These are phyloP conservation scores for Crocuta crocuta DNA, from an alignment of 2,113 vertebrate species.

Conservation along the genomic window DNA sequence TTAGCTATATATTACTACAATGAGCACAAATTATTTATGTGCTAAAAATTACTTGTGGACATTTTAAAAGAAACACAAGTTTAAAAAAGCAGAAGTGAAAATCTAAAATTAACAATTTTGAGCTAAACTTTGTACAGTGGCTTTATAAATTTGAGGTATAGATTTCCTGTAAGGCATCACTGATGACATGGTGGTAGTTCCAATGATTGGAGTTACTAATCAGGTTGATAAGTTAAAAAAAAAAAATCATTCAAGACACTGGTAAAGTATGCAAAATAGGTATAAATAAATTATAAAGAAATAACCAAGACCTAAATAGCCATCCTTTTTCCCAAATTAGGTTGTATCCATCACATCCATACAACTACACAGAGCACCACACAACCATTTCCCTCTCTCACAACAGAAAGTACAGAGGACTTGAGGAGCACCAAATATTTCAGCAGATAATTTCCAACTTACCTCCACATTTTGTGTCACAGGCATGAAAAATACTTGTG, in stretches of 20 bases:
- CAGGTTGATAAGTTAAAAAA: background rate
- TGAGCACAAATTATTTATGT: background rate
- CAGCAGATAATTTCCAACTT: background rate
- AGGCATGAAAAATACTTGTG: constrained; percentile 91
- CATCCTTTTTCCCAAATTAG: background rate
- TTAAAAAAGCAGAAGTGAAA: constrained; percentile 51
- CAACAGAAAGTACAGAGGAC: background rate
- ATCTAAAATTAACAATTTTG: constrained; percentile 38
- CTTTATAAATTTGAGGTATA: background rate
- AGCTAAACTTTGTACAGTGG: background rate
- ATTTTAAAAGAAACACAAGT: background rate
- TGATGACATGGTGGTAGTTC: background rate
- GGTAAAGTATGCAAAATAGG: background rate
- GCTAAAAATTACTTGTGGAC: constrained; percentile 33
- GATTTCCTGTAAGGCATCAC: background rate
- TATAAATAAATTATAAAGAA: background rate
- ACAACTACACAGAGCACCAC: accelerated
- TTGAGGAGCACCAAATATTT: background rate
- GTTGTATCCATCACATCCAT: accelerated
- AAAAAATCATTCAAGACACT: background rate
- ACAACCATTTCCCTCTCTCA: background rate
- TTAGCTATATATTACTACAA: background rate
- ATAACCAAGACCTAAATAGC: background rate
- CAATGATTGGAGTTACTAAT: background rate
- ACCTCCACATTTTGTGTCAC: constrained; percentile 92